Evolutionary conservation across 2,797 vertebrate genomes (phyloP).

Genomic region (Ciconia nigra): DNA sequence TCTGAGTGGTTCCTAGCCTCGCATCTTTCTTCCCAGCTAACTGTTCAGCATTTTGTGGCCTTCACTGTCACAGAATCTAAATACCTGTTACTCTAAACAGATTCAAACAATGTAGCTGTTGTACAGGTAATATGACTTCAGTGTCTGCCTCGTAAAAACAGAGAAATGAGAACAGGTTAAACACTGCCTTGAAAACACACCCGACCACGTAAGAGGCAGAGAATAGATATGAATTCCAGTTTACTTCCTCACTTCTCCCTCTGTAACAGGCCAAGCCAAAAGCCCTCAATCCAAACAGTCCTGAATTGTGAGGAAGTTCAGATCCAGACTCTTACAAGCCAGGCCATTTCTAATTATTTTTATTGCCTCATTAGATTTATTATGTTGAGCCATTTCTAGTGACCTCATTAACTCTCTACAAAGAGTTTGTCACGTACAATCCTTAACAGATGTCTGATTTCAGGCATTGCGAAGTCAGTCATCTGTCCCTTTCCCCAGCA

Average conservation of each 20-base stretch:
- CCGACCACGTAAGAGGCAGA: background rate
- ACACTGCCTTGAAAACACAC: background rate
- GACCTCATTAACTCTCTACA: conserved; percentile 47
- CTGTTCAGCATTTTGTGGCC: background rate
- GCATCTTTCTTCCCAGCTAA: background rate
- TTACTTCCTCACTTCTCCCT: background rate
- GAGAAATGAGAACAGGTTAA: background rate
- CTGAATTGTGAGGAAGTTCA: conserved; percentile 12
- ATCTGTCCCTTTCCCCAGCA: background rate
- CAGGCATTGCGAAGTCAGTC: background rate
- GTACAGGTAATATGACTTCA: background rate
- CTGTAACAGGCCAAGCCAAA: background rate
- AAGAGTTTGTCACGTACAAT: conserved; percentile 49
- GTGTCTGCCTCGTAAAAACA: background rate
- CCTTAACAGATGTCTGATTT: conserved; percentile 61
- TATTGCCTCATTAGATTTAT: conserved; percentile 58
- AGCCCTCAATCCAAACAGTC: background rate
- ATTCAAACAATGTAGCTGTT: background rate
- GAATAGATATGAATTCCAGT: background rate
- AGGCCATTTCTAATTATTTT: conserved; percentile 46
- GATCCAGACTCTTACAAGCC: background rate
- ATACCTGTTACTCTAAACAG: background rate
- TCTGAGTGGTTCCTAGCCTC: background rate
- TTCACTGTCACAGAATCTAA: background rate
- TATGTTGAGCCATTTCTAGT: conserved; percentile 22